Conservation (phyloP, 2,113 vertebrate species). For the Sorex araneus region DNA sequence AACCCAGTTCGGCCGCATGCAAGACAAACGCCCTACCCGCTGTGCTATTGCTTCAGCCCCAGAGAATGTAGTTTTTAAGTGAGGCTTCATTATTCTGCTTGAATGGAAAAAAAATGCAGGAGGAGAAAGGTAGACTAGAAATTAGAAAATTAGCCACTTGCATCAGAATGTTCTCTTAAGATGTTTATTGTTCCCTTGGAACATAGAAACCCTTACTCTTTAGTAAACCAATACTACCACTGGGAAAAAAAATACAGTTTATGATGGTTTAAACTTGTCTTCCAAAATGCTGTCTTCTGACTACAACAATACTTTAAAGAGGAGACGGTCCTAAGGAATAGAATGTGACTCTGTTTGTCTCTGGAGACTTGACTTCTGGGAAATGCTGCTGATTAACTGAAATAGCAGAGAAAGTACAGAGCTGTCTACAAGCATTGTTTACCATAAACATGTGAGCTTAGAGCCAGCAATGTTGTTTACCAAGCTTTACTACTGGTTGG, state of each 20-base stretch:
- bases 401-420: not conserved
- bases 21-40: too few species aligned
- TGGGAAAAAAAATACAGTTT: too few species aligned
- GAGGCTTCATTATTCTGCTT: not conserved
- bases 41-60: too few species aligned
- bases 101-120: constrained; percentile 2
- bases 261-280: not conserved
- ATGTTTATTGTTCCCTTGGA: too few species aligned
- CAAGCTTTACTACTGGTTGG: constrained; percentile 34
- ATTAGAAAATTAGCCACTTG: not conserved
- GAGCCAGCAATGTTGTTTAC: constrained; percentile 30
- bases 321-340: not conserved
- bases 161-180: not conserved
- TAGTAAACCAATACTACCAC: too few species aligned
- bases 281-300: not conserved
- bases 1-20: too few species aligned
- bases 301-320: not conserved
- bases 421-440: constrained; percentile 13
- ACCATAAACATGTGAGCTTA: constrained; percentile 26
- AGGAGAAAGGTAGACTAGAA: not conserved
- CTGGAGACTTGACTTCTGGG: constrained; percentile 23
- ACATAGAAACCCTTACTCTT: too few species aligned
- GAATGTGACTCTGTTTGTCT: not conserved
- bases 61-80: constrained; percentile 38
- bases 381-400: constrained; percentile 12